Conservation (phyloP, 2,113 vertebrate genomes). For the Spheniscus mendiculus region DNA sequence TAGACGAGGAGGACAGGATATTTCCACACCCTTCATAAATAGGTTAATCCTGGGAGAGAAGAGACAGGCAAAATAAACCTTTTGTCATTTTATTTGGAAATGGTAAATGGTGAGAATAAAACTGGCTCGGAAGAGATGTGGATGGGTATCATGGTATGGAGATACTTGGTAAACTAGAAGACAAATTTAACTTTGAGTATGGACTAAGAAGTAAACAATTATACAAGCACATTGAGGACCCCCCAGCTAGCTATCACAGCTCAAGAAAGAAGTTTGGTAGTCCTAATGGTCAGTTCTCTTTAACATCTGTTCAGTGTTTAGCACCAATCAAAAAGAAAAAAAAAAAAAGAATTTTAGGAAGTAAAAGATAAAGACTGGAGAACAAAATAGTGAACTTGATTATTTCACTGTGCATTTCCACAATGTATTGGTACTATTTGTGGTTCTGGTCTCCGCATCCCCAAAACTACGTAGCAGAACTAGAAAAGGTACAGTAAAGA, state of each 20-base stretch:
- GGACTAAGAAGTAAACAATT: not conserved
- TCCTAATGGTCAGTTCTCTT: not conserved
- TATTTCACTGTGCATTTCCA: not conserved
- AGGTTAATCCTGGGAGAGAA: not conserved
- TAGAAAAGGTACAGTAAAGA: not conserved
- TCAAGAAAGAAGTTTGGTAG: not conserved
- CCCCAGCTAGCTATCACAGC: not conserved
- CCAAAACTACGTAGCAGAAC: not conserved
- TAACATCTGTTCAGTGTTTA: not conserved
- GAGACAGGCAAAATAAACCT: not conserved
- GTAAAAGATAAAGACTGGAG: not conserved
- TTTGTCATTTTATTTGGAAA: not conserved
- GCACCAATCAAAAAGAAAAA: not conserved
- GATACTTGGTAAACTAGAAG: not conserved
- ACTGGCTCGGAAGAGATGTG: not conserved
- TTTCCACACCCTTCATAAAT: not conserved
- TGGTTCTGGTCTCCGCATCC: not conserved
- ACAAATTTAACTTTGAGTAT: not conserved
- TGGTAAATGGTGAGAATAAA: not conserved
- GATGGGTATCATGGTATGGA: not conserved
- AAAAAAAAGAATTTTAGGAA: not conserved
- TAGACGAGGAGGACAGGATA: not conserved
- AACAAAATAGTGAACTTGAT: not conserved
- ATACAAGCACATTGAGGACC: not conserved
- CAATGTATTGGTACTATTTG: not conserved